phyloP scores from a whole-genome alignment of 2,888 invertebrate genomes.

The Eurytoma adleriae region DNA sequence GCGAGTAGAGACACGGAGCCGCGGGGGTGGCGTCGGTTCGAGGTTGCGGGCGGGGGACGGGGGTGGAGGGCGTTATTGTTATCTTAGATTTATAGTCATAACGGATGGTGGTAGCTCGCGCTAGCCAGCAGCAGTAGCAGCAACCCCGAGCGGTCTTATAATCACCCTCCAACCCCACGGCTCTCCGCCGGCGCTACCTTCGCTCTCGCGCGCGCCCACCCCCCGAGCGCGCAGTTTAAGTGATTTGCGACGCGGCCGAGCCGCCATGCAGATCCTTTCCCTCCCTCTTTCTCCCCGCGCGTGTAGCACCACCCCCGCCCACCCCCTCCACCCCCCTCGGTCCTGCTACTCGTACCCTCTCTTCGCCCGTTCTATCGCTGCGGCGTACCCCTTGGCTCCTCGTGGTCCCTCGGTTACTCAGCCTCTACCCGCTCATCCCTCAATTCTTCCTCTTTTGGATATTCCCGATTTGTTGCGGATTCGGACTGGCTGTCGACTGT shows the following conservation, averaged over 20 bases:
- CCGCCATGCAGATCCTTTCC: slow-evolving; percentile 76
- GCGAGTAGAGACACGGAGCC: slow-evolving; percentile 55
- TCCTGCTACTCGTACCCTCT: background rate
- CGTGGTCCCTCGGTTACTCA: slow-evolving; percentile 35
- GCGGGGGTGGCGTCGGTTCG: slow-evolving; percentile 49
- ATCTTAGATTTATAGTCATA: slow-evolving; percentile 77
- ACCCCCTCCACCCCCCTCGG: slow-evolving; percentile 16
- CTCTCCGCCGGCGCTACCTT: slow-evolving; percentile 58
- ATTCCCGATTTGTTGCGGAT: slow-evolving; percentile 16
- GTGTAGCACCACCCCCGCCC: slow-evolving; percentile 9
- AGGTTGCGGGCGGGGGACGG: slow-evolving; percentile 57
- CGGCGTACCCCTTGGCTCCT: background rate
- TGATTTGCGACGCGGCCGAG: slow-evolving; percentile 76
- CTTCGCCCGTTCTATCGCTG: background rate
- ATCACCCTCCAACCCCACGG: slow-evolving; percentile 73
- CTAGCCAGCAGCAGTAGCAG: slow-evolving; percentile 59
- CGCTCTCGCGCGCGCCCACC: slow-evolving; percentile 60
- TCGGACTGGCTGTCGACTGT: background rate
- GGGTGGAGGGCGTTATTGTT: slow-evolving; percentile 74
- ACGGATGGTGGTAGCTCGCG: slow-evolving; percentile 75
- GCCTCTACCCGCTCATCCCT: slow-evolving; percentile 6
- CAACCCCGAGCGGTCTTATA: slow-evolving; percentile 76
- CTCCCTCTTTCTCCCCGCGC: slow-evolving; percentile 61
- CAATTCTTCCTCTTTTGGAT: slow-evolving; percentile 22
- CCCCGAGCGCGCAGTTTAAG: slow-evolving; percentile 74